A percentile compares a stretch with the other conserved stretches of the same genome.
These are phyloP conservation scores for Neuroscelio doddi DNA, from an alignment of 2,888 invertebrate species.

Conservation along the genomic window DNA sequence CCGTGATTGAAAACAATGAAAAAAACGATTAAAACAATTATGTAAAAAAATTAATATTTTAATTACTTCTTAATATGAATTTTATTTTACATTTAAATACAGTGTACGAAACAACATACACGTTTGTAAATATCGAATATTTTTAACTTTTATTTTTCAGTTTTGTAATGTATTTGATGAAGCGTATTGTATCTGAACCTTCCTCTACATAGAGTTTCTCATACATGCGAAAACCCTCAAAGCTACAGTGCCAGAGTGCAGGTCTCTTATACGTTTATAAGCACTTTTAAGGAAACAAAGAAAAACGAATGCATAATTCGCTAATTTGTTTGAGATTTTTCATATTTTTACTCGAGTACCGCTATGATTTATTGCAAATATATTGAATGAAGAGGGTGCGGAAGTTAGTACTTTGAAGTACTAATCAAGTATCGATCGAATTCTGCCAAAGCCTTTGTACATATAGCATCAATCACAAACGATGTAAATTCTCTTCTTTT, in stretches of 20 bases:
- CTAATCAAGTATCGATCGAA: constrained; percentile 63
- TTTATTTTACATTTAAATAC: too few relatives aligned
- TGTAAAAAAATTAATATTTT: too few relatives aligned
- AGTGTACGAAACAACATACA: too few relatives aligned
- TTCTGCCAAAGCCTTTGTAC: constrained; percentile 23
- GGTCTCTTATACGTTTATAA: constrained; percentile 44
- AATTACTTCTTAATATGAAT: too few relatives aligned
- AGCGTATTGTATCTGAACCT: too few relatives aligned
- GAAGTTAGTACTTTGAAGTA: constrained; percentile 61
- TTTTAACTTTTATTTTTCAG: too few relatives aligned
- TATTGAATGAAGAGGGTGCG: constrained; percentile 40
- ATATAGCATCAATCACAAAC: constrained; percentile 27
- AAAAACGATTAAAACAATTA: too few relatives aligned
- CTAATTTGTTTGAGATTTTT: constrained; percentile 66
- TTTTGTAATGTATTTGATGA: too few relatives aligned
- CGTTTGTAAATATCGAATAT: too few relatives aligned
- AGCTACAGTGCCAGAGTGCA: constrained; percentile 23
- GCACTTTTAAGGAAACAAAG: constrained; percentile 58
- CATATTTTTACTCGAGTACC: constrained; percentile 56
- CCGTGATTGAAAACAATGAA: too few relatives aligned
- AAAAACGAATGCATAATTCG: constrained; percentile 64
- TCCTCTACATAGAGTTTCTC: constrained; percentile 9
- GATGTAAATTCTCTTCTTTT: constrained; percentile 45
- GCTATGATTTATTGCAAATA: constrained; percentile 49
- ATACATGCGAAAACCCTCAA: constrained; percentile 14